Base-by-base conservation (phyloP, 2,113 vertebrate species). In the Pelvicachromis taeniatus region DNA sequence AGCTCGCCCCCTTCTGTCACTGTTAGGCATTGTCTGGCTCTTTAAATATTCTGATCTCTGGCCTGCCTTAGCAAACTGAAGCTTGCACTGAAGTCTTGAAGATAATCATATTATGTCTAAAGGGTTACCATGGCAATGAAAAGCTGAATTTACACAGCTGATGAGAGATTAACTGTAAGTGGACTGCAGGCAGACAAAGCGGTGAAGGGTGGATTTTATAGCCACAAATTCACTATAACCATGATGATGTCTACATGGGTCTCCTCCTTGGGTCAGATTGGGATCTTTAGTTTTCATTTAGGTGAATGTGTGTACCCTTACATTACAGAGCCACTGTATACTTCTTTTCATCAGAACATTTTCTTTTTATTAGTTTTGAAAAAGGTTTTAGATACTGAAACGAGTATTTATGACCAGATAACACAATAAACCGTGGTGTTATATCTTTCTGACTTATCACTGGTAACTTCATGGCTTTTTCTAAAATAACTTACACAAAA, bases 71-170 rank as follows among this genome's bases (percentile, higher is more conserved):
- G n/a, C 53, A 26, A 82, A 54, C 13, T 2, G 45, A 29, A 58
- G 21, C 54, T 77, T 80, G 33, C 42, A 26, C 65, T 13, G 8
- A 42, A 55, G 10, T 16, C 40, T 78, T 78, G 59, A 87, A 77
- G 53, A 33, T 45, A 81, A 19, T 52, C 21, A 45, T 40, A 26
- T 21, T 40, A 26, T 21, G 19, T 65, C 7, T 58, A 11, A 77
- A 75, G 31, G 2, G 54, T 65, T 89, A 26, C 90, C 81, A 83
- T 87, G 26, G 86, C 40, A 82, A 87, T 65, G 38, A 77, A 13
- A 70, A 79, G 45, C 53, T n/a, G 26, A 61, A 35, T 78, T 84
- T 85, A 84, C 40, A 75, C 23, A 31, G 80, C 9, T 40, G 42
- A 33, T 45, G 29, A n/a, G n/a, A 26, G 56, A 53, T 40, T 5